phyloP scores from a whole-genome alignment of 2,797 vertebrate species.

The Pangasius mekongensis region DNA sequence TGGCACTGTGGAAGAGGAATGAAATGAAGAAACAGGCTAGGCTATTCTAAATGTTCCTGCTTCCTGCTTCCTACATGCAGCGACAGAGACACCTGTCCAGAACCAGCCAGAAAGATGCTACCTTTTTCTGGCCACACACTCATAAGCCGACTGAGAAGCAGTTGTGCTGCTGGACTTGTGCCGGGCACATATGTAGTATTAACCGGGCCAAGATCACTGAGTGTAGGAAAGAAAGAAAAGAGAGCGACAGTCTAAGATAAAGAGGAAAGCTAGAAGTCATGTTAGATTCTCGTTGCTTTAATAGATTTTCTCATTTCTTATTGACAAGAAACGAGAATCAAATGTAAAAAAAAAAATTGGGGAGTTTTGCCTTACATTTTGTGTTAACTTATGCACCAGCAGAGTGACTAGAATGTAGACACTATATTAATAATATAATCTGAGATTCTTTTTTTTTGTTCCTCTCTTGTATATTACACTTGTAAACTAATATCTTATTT shows the following conservation, averaged over 20 bases:
- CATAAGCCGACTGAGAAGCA: conserved; percentile 23
- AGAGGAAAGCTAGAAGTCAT: conserved; percentile 9
- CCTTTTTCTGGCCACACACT: conserved; percentile 8
- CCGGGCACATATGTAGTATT: conserved; percentile 28
- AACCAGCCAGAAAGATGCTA: conserved; percentile 36
- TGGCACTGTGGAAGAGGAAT: conserved; percentile 98
- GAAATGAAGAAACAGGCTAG: conserved; percentile 98
- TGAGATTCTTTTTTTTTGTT: conserved; percentile 5
- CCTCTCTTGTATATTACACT: conserved; percentile 1
- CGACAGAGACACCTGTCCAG: conserved; percentile 34
- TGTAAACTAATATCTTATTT: conserved; percentile 36
- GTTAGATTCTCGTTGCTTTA: conserved; percentile 37
- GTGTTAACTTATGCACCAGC: conserved; percentile 76
- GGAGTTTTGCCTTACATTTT: conserved; percentile 78
- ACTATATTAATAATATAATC: conserved; percentile 66
- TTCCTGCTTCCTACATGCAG: not conserved
- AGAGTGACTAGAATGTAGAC: conserved; percentile 77
- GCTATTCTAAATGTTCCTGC: conserved; percentile 82
- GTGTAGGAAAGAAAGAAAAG: conserved; percentile 8
- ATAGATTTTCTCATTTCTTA: conserved; percentile 30
- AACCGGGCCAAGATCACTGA: conserved; percentile 27
- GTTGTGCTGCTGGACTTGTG: conserved; percentile 25
- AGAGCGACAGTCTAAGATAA: not conserved
- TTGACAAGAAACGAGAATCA: conserved; percentile 12
- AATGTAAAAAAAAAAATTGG: conserved; percentile 45